These are phyloP conservation scores for Chelonoidis abingdonii DNA, from an alignment of 2,113 vertebrate genomes.

Conservation along the genomic window DNA sequence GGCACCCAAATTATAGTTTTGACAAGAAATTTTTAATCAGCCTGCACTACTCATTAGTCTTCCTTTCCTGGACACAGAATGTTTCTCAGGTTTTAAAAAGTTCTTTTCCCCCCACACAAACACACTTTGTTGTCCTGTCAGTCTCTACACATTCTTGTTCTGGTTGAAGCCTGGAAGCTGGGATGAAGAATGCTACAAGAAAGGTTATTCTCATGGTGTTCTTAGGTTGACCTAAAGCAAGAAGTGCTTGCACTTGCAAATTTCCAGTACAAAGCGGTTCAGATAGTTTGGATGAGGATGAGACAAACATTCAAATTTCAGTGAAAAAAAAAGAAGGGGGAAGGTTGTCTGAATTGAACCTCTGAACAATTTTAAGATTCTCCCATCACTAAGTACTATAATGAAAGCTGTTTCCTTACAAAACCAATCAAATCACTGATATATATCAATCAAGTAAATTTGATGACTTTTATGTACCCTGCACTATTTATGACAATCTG, in stretches of 20 bases:
- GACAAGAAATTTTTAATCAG: neutral
- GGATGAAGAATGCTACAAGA: neutral
- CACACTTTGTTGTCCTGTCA: fast-evolving
- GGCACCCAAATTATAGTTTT: neutral
- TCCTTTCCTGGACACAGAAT: neutral
- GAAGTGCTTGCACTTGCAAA: neutral
- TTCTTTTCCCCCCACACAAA: fast-evolving
- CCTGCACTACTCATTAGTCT: neutral
- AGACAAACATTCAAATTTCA: neutral
- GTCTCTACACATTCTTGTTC: neutral
- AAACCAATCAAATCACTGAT: neutral
- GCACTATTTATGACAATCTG: neutral
- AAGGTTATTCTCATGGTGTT: neutral
- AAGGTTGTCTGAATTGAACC: neutral
- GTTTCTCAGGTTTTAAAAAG: neutral
- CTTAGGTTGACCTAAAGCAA: neutral
- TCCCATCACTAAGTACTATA: neutral
- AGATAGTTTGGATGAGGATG: neutral
- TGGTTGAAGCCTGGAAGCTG: neutral
- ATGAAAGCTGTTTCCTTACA: neutral
- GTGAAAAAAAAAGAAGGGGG: neutral
- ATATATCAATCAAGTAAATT: neutral
- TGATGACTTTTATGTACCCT: neutral
- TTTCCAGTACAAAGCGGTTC: neutral
- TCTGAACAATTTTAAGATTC: neutral